Evolutionary conservation across 2,888 invertebrate species (phyloP).

Genomic region (Dermolepida albohirtum): DNA sequence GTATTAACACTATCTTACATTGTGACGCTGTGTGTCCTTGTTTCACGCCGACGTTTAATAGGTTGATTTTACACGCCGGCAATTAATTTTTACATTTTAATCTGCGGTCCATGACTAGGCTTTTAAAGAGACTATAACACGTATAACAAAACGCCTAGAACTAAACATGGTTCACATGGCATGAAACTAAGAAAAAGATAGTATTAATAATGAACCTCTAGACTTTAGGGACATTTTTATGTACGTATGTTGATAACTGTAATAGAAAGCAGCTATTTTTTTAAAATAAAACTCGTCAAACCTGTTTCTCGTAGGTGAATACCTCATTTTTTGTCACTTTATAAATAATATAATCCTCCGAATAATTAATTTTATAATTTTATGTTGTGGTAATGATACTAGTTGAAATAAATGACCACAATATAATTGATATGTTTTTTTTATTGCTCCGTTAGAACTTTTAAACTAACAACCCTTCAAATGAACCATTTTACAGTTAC

Average conservation of each 20-base stretch:
- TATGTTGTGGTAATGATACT: conserved; percentile 35
- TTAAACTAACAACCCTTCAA: too few species aligned
- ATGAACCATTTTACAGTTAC: too few species aligned
- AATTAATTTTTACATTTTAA: too few species aligned
- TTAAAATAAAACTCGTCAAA: conserved; percentile 39
- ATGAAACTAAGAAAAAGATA: too few species aligned
- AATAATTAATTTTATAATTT: conserved; percentile 27
- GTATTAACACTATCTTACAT: too few species aligned
- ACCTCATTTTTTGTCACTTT: conserved; percentile 39
- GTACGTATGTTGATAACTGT: conserved; percentile 12
- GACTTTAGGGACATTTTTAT: conserved; percentile 25
- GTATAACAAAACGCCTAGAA: too few species aligned
- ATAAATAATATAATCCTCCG: conserved; percentile 29
- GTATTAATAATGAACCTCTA: conserved; percentile 8
- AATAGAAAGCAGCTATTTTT: conserved; percentile 44
- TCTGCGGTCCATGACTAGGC: too few species aligned
- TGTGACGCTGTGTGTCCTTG: too few species aligned
- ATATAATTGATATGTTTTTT: conserved; percentile 11
- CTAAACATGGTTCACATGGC: too few species aligned
- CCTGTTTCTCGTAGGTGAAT: conserved; percentile 36
- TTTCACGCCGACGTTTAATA: too few species aligned
- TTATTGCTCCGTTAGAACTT: neutral
- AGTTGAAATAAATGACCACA: conserved; percentile 35
- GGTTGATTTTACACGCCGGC: too few species aligned
- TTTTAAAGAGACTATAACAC: too few species aligned